Percentiles rank a stretch among this genome's conserved stretches.
Evolutionary conservation across 2,888 invertebrate genomes (phyloP).

Genomic region (Eupithecia inturbata): DNA sequence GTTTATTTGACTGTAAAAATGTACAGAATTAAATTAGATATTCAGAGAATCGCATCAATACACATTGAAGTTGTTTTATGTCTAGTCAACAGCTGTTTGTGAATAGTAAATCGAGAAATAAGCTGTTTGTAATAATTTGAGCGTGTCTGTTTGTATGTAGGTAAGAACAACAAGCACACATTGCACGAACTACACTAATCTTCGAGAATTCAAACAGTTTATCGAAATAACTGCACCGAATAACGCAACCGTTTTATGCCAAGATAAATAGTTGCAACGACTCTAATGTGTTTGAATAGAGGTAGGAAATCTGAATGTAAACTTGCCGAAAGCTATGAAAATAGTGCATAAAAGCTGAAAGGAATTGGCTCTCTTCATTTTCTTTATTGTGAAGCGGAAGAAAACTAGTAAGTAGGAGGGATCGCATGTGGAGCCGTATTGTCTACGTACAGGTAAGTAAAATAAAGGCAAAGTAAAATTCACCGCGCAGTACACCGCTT

Average conservation of each 20-base stretch:
- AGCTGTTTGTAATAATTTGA: conserved; percentile 36
- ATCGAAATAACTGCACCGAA: conserved; percentile 66
- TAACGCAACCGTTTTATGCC: conserved; percentile 67
- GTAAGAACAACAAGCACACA: conserved; percentile 52
- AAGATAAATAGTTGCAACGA: conserved; percentile 72
- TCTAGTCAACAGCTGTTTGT: conserved; percentile 20
- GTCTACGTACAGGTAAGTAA: conserved; percentile 79
- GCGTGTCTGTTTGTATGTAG: conserved; percentile 45
- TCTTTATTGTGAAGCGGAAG: conserved; percentile 81
- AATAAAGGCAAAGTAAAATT: conserved; percentile 74
- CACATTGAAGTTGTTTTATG: conserved; percentile 21
- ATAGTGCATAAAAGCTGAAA: conserved; percentile 75
- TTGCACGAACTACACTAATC: conserved; percentile 55
- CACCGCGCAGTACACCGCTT: conserved; percentile 70
- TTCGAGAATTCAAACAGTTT: conserved; percentile 66
- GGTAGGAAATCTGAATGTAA: conserved; percentile 73
- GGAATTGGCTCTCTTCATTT: conserved; percentile 81
- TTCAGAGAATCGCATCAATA: conserved; percentile 20
- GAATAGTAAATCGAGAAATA: conserved; percentile 32
- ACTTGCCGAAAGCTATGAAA: conserved; percentile 76
- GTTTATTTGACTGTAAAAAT: background rate
- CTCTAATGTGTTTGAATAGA: conserved; percentile 73
- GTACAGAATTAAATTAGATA: conserved; percentile 8
- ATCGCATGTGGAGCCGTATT: conserved; percentile 80
- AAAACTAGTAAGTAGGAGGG: conserved; percentile 78